These are phyloP conservation scores for Conchocele bisecta DNA, from an alignment of 2,888 invertebrate genomes.

Conservation along the genomic window DNA sequence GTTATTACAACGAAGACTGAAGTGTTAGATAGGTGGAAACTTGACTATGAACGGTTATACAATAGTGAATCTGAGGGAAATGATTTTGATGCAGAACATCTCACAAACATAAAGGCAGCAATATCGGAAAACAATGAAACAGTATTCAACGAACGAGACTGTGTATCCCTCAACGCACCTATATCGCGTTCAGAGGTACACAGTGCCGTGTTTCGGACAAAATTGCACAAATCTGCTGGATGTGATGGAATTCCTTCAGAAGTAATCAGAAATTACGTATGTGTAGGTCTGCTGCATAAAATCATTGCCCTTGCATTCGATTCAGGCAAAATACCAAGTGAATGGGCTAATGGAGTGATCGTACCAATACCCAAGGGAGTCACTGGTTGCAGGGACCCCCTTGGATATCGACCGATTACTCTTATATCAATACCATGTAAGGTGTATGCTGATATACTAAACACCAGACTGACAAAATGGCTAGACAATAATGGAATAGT, in stretches of 20 bases:
- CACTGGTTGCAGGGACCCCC: conserved; percentile 16
- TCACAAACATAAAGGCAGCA: no score
- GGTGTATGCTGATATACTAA: conserved; percentile 18
- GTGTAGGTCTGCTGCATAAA: conserved; percentile 5
- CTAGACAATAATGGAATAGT: conserved; percentile 12
- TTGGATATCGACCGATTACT: conserved; percentile 24
- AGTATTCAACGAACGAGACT: no score
- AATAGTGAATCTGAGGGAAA: not conserved
- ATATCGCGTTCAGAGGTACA: no score
- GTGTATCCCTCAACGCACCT: no score
- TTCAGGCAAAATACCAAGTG: not conserved
- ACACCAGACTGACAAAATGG: conserved; percentile 10
- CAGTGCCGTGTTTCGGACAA: no score
- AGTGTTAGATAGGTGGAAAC: conserved; percentile 8
- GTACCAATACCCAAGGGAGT: conserved; percentile 5
- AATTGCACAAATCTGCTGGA: no score
- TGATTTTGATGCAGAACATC: no score
- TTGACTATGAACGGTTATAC: conserved; percentile 1
- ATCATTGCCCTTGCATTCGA: conserved; percentile 14
- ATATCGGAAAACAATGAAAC: no score
- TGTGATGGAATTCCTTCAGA: no score
- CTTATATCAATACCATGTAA: conserved; percentile 20
- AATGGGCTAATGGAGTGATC: conserved; percentile 14
- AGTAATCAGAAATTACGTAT: conserved; percentile 11
- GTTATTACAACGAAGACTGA: not conserved